Conservation (phyloP, 1,140 invertebrate species). For the Archegozetes longisetosus region DNA sequence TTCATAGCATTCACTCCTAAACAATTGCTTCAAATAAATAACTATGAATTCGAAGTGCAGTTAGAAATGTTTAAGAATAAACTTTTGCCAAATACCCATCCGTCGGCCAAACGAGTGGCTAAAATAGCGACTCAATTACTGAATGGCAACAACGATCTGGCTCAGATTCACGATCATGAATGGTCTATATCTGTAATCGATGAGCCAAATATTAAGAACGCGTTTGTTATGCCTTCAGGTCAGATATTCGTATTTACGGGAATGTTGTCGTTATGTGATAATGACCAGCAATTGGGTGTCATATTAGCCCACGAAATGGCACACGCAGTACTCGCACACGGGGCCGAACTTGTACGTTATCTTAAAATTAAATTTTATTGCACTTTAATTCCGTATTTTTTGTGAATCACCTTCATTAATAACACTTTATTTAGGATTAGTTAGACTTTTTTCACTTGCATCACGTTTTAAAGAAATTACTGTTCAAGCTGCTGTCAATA, state of each 20-base stretch:
- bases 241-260: slow-evolving; percentile 45
- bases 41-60: slow-evolving; percentile 28
- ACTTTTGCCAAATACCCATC: slow-evolving; percentile 28
- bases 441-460: no score
- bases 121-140: slow-evolving; percentile 25
- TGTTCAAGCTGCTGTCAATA: no score
- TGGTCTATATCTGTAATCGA: slow-evolving; percentile 38
- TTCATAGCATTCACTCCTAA: slow-evolving; percentile 37
- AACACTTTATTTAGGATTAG: no score
- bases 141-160: slow-evolving; percentile 33
- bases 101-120: slow-evolving; percentile 27
- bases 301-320: slow-evolving; percentile 48
- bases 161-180: slow-evolving; percentile 28
- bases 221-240: slow-evolving; percentile 41
- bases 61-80: slow-evolving; percentile 25
- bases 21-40: slow-evolving; percentile 32
- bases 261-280: slow-evolving; percentile 36
- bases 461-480: no score
- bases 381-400: no score
- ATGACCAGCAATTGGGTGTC: slow-evolving; percentile 42
- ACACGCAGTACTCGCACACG: slow-evolving; percentile 37
- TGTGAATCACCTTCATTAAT: no score
- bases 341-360: slow-evolving; percentile 33
- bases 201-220: slow-evolving; percentile 22
- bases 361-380: no score